Base-by-base conservation (phyloP, 2,888 invertebrate genomes). In the Ectemnius continuus region DNA sequence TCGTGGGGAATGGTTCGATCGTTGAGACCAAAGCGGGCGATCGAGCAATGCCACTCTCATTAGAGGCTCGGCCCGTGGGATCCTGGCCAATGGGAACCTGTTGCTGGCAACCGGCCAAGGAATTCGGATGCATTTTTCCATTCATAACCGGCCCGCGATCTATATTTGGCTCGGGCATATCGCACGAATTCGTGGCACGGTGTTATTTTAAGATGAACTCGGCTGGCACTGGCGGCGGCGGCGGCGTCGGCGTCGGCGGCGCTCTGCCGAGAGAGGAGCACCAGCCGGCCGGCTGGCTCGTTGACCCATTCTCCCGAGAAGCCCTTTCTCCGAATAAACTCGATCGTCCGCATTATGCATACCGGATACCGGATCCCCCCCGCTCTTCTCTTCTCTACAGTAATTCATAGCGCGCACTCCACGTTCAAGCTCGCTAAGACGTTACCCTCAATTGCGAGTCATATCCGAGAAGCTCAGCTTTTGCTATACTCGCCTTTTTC, bases 81-180 rank as follows among this genome's bases (percentile, higher is more conserved):
- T 36, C 36, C 36, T 36, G 36, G 36, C 36, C 36, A 36, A 36
- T 36, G 36, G 36, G 36, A 36, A 36, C 36, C 36, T 36, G 36
- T 36, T 77, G 58, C 73, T 89, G 89, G 85, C 81, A 67, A 5
- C 16, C 16, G 61, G 86, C 89, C 89, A 88, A 81, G 79, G 86
- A 88, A 88, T 88, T 83, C 84, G 81, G 84, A 78, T 82, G 85
- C 86, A 89, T 88, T 88, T 89, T 89, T 89, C 88, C 89, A 89
- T 89, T 88, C 88, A 88, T 89, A 89, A 89, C 83, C 83, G 36
- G 36, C 36, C 23, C 36, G 76, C 77, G 81, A 79, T 81, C 84
- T 88, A 86, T 84, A 86, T 88, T 84, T 80, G 79, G 80, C 78
- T 79, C 80, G 78, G 81, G 69, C 73, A 65, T 73, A 77, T 81